Base-by-base conservation (phyloP, 2,888 invertebrate genomes). In the Homarus gammarus region DNA sequence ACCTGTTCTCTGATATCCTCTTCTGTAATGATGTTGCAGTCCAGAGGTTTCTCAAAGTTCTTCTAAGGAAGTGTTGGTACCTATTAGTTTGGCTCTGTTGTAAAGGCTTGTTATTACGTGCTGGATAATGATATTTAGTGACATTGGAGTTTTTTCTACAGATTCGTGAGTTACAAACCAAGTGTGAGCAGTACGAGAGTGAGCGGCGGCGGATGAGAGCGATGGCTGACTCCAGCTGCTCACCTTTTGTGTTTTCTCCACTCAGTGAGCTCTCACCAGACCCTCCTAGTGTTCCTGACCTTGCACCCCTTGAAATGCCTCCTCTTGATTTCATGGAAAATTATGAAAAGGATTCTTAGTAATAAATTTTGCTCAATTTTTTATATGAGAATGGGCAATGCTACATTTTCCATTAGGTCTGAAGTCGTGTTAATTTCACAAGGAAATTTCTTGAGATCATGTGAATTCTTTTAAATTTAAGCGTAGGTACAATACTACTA, bases 251-350 rank as follows among this genome's bases (percentile, higher is more conserved):
- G 33, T 89, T 84, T 44, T 89, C 89, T 22, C 89, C 89, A 27
- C 61, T 89, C 33, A 89, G 89, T 84, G 89, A 89, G 40, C 64
- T 84, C 49, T 89, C 89, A 31, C 89, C 89, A 44, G 89, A 89
- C 38, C 89, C 89, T 31, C 84, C 89, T 64, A 49, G 84, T 22
- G 77, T 89, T 31, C 87, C 75, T 40, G 89, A 89, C 22, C 72
- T 89, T 31, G 89, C 89, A 15, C 89, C 89, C 33, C 51, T 89
- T 31, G 89, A 89, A 75, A 77, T 89, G 84, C 89, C 89, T 22
- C 84, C 89, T n/a, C 49, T 89, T 18, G 89, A 89, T 72, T 89
- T 89, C 33, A 56, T 89, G 72, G 84, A 89, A 36, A 70, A 83
- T n/a, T 44, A 36, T 70, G 89, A 84, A 36, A 64, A 68, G 56